These are phyloP conservation scores for Epizoanthus rinbou DNA, from an alignment of 92 coral and sea anemone species.

Conservation along the genomic window DNA sequence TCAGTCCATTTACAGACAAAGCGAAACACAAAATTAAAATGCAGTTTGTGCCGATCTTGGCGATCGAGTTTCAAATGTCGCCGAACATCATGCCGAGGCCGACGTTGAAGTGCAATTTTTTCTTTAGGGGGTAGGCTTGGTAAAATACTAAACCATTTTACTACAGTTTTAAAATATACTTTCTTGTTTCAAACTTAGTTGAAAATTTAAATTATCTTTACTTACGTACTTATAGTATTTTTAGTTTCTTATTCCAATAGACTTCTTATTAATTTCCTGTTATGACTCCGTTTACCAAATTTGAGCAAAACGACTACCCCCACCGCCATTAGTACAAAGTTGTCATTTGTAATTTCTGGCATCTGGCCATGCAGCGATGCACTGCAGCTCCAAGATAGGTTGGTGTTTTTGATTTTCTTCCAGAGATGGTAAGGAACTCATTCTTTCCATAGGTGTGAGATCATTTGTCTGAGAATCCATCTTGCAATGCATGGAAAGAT, in stretches of 20 bases:
- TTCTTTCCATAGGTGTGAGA: not conserved
- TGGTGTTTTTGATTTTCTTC: constrained; percentile 77
- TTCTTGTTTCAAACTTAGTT: not conserved
- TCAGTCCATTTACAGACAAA: not conserved
- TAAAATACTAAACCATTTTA: not conserved
- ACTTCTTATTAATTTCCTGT: not conserved
- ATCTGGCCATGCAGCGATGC: constrained; percentile 45
- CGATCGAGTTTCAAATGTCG: constrained; percentile 35
- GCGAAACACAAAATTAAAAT: not conserved
- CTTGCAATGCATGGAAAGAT: not conserved
- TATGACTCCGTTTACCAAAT: no score
- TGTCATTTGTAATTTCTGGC: constrained; percentile 30
- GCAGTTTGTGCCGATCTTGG: not conserved
- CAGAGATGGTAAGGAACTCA: constrained; percentile 54
- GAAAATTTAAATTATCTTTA: not conserved
- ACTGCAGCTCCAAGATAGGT: constrained; percentile 1
- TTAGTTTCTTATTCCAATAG: not conserved
- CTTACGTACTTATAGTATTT: no score
- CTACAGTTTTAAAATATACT: no score
- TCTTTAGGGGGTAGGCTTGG: no score
- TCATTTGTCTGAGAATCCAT: not conserved
- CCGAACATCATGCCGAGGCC: constrained; percentile 42
- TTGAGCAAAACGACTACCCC: not conserved
- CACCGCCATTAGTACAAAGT: not conserved
- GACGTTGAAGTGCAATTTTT: not conserved